Conservation (phyloP, 2,113 vertebrate genomes). For the Cygnus buccinator region DNA sequence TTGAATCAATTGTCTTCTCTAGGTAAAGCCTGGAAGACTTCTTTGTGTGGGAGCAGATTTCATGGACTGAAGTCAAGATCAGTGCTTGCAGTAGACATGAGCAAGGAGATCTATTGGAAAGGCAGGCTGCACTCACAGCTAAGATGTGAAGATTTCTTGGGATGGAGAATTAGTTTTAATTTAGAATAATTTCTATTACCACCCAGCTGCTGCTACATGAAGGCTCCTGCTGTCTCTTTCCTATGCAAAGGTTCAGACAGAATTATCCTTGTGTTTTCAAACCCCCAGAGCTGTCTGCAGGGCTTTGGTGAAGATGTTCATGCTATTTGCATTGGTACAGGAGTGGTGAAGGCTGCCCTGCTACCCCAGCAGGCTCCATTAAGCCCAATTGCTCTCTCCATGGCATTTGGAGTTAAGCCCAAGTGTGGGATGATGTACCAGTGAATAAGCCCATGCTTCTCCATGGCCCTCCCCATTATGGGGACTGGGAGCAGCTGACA, state of each 20-base stretch:
- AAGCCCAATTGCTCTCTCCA: not conserved
- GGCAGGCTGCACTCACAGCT: accelerated
- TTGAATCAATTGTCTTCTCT: not conserved
- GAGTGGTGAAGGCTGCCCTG: not conserved
- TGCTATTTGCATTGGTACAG: not conserved
- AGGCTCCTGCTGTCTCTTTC: not conserved
- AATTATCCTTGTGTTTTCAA: not conserved
- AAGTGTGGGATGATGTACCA: not conserved
- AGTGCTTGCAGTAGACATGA: not conserved
- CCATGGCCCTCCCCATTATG: accelerated
- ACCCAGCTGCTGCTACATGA: not conserved
- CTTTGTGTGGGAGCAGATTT: not conserved
- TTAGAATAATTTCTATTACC: not conserved
- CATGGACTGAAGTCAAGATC: not conserved
- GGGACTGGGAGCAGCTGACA: not conserved
- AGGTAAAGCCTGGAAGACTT: not conserved
- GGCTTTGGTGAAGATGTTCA: not conserved
- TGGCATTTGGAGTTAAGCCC: not conserved
- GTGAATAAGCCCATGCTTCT: not conserved
- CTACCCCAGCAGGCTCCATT: not conserved
- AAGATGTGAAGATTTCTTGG: not conserved
- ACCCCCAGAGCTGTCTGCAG: not conserved
- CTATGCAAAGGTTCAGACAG: not conserved
- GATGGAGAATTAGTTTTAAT: not conserved
- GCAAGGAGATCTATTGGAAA: not conserved